Conservation (phyloP, 2,113 vertebrate genomes). For the Lophura nycthemera region DNA sequence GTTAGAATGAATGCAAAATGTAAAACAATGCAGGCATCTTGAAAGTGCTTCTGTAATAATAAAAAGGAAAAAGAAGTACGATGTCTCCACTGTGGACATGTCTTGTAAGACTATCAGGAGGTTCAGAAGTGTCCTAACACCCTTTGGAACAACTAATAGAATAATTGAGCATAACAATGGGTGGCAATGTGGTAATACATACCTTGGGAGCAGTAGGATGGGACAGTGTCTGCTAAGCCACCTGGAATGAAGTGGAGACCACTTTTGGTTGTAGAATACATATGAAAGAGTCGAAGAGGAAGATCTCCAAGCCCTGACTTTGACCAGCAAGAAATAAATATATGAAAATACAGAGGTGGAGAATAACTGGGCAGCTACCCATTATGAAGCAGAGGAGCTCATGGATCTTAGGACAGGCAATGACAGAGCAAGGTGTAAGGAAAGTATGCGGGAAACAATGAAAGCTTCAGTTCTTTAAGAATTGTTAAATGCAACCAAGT, state of each 20-base stretch:
- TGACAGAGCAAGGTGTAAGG: neutral
- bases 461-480: neutral
- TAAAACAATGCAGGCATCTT: neutral
- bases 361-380: neutral
- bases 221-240: neutral
- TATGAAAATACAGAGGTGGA: neutral
- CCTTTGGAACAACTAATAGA: neutral
- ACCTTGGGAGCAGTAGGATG: neutral
- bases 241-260: neutral
- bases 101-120: neutral
- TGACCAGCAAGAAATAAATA: neutral
- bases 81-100: neutral
- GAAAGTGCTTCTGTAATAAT: neutral
- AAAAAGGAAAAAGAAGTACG: neutral
- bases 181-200: accelerated
- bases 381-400: neutral
- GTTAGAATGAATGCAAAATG: neutral
- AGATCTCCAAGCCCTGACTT: neutral
- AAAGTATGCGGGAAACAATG: neutral
- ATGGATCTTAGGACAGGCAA: neutral
- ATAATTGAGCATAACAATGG: neutral
- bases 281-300: neutral
- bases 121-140: neutral
- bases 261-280: neutral
- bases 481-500: neutral